phyloP scores from a whole-genome alignment of 2,888 invertebrate species.

The Plebejus melissa region DNA sequence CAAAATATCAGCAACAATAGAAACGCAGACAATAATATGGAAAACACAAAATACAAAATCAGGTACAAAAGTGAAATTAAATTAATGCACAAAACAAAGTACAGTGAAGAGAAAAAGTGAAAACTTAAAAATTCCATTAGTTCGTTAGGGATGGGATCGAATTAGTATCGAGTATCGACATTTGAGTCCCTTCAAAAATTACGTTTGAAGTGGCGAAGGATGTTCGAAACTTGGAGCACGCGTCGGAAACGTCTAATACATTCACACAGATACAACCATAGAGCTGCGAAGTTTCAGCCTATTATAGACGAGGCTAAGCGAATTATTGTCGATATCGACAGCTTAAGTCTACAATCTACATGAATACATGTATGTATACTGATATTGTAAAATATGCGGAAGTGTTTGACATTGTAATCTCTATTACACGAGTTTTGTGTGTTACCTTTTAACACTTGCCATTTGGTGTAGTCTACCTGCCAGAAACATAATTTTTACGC shows the following conservation, averaged over 20 bases:
- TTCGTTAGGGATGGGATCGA: constrained; percentile 1
- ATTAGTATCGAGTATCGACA: background rate
- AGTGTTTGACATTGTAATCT: too few species aligned
- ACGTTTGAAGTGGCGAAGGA: constrained; percentile 6
- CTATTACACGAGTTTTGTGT: too few species aligned
- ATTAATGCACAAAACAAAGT: background rate
- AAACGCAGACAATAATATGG: too few species aligned
- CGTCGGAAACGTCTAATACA: background rate
- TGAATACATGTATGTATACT: too few species aligned
- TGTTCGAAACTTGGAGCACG: background rate
- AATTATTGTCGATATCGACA: too few species aligned
- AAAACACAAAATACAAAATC: background rate
- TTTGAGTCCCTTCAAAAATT: background rate
- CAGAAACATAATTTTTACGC: too few species aligned
- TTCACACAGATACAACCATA: background rate
- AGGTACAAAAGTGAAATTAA: background rate
- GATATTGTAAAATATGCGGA: too few species aligned
- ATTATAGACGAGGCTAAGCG: background rate
- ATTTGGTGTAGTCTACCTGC: too few species aligned
- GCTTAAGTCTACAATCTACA: too few species aligned
- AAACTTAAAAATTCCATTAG: background rate
- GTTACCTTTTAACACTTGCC: too few species aligned
- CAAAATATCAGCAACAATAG: background rate
- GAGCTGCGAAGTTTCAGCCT: background rate
- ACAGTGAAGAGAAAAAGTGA: background rate